phyloP scores from a whole-genome alignment of 1,140 invertebrate genomes.

The Berghia stephanieae region DNA sequence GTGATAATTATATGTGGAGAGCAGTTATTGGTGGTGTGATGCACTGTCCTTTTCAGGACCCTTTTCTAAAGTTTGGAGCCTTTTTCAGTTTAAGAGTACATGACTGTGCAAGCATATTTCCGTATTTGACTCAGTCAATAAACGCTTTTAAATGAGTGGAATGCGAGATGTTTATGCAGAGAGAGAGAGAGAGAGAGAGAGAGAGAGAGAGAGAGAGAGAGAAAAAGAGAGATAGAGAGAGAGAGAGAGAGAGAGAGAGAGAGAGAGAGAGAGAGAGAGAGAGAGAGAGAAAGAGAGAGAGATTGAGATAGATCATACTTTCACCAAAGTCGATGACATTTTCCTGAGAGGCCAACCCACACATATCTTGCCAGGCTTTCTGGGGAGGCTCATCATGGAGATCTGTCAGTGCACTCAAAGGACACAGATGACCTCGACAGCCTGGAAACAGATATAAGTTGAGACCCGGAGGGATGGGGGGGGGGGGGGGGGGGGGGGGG shows the following conservation, averaged over 20 bases:
- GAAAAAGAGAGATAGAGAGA: slow-evolving; percentile 15
- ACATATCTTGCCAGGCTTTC: too few species aligned
- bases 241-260: neutral
- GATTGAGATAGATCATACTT: neutral
- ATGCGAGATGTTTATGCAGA: too few species aligned
- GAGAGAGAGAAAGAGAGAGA: too few species aligned
- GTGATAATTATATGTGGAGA: too few species aligned
- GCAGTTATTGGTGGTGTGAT: too few species aligned
- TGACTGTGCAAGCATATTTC: too few species aligned
- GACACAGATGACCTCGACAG: neutral
- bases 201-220: neutral
- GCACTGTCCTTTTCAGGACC: too few species aligned
- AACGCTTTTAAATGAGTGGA: too few species aligned
- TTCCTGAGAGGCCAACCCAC: too few species aligned
- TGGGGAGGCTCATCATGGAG: neutral
- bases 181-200: neutral
- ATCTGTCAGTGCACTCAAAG: neutral
- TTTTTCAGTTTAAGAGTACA: too few species aligned
- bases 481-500: slow-evolving; percentile 1
- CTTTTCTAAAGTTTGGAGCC: too few species aligned
- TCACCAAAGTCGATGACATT: neutral
- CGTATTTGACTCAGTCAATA: too few species aligned
- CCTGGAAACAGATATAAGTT: neutral
- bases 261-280: neutral
- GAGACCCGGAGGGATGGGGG: slow-evolving; percentile 3